phyloP scores from a whole-genome alignment of 2,797 vertebrate species.

The Merluccius polli region DNA sequence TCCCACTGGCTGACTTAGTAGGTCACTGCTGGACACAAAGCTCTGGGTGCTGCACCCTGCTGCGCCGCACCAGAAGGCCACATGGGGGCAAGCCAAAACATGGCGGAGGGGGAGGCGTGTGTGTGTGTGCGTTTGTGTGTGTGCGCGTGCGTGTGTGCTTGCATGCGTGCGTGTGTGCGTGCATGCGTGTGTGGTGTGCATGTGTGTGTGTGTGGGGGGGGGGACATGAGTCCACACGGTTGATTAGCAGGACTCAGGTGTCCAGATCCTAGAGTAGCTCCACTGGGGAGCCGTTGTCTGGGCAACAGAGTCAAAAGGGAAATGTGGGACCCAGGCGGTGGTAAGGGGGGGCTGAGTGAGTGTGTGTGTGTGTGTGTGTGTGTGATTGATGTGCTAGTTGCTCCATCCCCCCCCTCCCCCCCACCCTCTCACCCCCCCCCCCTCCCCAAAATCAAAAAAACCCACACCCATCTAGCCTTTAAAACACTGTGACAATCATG shows the following conservation, averaged over 20 bases:
- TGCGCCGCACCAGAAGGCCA: slow-evolving; percentile 40
- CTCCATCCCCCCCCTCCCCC: slow-evolving; percentile 33
- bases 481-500: slow-evolving; percentile 34
- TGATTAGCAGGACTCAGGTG: slow-evolving; percentile 73
- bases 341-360: slow-evolving; percentile 9
- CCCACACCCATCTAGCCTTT: slow-evolving; percentile 39
- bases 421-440: background rate
- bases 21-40: slow-evolving; percentile 47
- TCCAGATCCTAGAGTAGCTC: slow-evolving; percentile 45
- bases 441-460: slow-evolving; percentile 9
- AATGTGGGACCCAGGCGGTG: slow-evolving; percentile 29
- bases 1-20: slow-evolving; percentile 49
- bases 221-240: slow-evolving; percentile 46
- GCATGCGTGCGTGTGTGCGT: background rate
- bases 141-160: background rate
- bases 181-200: background rate
- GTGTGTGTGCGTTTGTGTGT: background rate
- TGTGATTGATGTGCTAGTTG: slow-evolving; percentile 45
- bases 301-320: slow-evolving; percentile 64
- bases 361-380: slow-evolving; percentile 2
- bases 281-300: slow-evolving; percentile 61
- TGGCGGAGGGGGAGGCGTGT: slow-evolving; percentile 2
- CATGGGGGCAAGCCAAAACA: slow-evolving; percentile 55
- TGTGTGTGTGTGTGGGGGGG: background rate
- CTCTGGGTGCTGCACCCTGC: slow-evolving; percentile 32